Conservation (phyloP, 2,113 vertebrate genomes). For the Heliornis fulica region DNA sequence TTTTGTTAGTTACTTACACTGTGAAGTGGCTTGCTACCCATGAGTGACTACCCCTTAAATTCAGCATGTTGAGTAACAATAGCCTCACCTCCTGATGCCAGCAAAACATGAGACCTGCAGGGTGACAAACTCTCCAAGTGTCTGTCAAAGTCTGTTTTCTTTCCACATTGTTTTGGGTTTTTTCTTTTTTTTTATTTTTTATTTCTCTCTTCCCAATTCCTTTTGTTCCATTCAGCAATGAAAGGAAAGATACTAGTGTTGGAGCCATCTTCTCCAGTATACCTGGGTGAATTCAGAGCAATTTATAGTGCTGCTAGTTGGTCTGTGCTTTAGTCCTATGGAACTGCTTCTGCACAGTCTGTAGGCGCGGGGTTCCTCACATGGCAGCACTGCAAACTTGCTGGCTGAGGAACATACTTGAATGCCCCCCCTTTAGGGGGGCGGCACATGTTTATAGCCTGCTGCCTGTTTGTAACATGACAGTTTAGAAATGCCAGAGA, state of each 20-base stretch:
- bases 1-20: neutral
- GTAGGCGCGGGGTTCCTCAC: neutral
- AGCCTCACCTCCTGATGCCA: neutral
- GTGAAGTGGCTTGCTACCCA: neutral
- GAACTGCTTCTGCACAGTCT: neutral
- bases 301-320: neutral
- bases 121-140: neutral
- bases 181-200: neutral
- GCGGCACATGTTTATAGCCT: neutral
- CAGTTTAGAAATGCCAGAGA: constrained; percentile 47
- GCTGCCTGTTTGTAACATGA: constrained; percentile 2
- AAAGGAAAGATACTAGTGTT: neutral
- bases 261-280: neutral
- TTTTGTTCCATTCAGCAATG: neutral
- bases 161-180: neutral
- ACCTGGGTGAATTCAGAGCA: neutral
- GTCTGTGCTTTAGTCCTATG: neutral
- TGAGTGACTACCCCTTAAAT: neutral
- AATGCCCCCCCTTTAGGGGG: neutral
- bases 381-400: neutral
- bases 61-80: neutral
- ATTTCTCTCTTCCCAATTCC: neutral
- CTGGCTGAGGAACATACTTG: neutral
- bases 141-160: neutral
- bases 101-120: neutral